A percentile compares a stretch with the other conserved stretches of the same genome.
phyloP scores from a whole-genome alignment of 2,888 invertebrate genomes.

The Endotricha flammealis region DNA sequence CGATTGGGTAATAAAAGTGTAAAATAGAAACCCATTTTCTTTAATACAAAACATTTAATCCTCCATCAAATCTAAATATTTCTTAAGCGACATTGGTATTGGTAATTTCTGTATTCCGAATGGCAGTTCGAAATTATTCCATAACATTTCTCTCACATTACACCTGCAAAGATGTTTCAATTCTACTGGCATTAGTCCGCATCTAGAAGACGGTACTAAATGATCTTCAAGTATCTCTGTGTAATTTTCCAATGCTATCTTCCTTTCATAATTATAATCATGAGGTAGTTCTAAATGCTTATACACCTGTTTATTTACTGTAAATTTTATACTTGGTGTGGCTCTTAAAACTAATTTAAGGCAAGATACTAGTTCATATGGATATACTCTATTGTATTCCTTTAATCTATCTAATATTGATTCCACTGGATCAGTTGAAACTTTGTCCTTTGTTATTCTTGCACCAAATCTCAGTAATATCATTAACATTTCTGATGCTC shows the following conservation, averaged over 20 bases:
- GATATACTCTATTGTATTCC: slow-evolving; percentile 81
- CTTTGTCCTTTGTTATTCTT: slow-evolving; percentile 75
- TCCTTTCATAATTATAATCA: slow-evolving; percentile 68
- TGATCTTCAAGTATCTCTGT: slow-evolving; percentile 76
- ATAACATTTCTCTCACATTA: slow-evolving; percentile 80
- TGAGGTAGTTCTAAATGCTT: slow-evolving; percentile 51
- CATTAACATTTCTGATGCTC: slow-evolving; percentile 85
- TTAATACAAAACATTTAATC: slow-evolving; percentile 70
- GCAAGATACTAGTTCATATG: slow-evolving; percentile 84
- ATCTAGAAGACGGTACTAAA: slow-evolving; percentile 78
- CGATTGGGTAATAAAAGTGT: no score
- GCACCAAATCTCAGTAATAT: slow-evolving; percentile 86
- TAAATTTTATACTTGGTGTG: slow-evolving; percentile 77
- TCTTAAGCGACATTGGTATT: slow-evolving; percentile 81
- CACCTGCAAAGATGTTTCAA: slow-evolving; percentile 88
- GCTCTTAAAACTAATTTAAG: slow-evolving; percentile 82
- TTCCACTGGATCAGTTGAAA: slow-evolving; percentile 80
- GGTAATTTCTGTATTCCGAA: slow-evolving; percentile 84
- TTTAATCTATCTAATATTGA: slow-evolving; percentile 81
- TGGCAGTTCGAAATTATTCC: slow-evolving; percentile 85
- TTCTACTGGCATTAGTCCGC: slow-evolving; percentile 81
- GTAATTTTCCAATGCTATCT: slow-evolving; percentile 57
- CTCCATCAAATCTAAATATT: slow-evolving; percentile 85
- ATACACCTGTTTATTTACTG: slow-evolving; percentile 50
- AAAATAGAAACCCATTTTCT: no score